Base-by-base conservation (phyloP, 2,888 invertebrate genomes). In the Resseliella maxima region DNA sequence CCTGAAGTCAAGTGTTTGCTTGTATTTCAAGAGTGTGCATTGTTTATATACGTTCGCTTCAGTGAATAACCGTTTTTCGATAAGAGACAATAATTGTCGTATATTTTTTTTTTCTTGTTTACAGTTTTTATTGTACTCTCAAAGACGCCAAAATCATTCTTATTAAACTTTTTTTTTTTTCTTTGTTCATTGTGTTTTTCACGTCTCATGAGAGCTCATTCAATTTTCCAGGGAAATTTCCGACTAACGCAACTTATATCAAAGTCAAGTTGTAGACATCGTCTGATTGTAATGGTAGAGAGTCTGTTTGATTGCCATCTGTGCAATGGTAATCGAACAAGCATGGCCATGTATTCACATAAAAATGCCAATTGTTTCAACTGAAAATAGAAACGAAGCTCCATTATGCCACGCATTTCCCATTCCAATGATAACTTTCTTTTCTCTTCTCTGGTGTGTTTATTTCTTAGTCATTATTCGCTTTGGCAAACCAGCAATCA, bases 211-310 rank as follows among this genome's bases (percentile, higher is more conserved):
- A 72, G 72, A 35, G 12, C 2, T 10, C 59, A 59, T 59, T 72
- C 72, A 72, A 72, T 72, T 72, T 72, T 72, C 72, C 27, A 31
- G n/a, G 31, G 72, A 72, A 31, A 31, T 72, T 72, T 72, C 6
- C 41, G 41, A 41, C 41, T 12, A 12, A 41, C 41, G 12, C 41
- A 41, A 59, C 6, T 24, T 59, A 59, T 24, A 24, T 59, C 59
- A 59, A n/a, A 59, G 24, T 24, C 24, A 72, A 72, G 15, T 72
- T n/a, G n/a, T n/a, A n/a, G 72, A 72, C 72, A 31, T 31, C 15
- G 72, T 72, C 72, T 12, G 10, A 1, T 31, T 72, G 72, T n/a
- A 15, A 15, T 15, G 12, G 24, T 18, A 72, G 35, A 24, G 59
- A 24, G 1, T 59, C 24, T 15, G 24, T 3, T 27, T 59, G 59